These are phyloP conservation scores for Drosophila obscura DNA, from an alignment of 1,140 invertebrate species.

Conservation along the genomic window DNA sequence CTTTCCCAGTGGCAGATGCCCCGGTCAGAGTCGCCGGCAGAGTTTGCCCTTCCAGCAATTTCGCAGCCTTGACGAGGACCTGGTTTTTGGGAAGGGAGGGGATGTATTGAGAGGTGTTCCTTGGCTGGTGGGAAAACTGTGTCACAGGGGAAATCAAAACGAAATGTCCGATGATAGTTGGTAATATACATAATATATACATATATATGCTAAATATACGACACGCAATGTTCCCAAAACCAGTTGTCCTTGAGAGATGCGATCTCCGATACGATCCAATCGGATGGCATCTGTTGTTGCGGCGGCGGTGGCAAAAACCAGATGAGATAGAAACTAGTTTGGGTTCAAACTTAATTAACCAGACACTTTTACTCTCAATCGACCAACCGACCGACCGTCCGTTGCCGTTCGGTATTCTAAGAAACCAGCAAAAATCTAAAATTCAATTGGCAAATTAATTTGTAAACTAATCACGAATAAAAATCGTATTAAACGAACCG, in stretches of 20 bases:
- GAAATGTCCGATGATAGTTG: constrained; percentile 14
- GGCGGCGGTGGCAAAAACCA: constrained; percentile 33
- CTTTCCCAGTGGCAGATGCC: neutral
- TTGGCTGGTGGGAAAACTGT: constrained; percentile 34
- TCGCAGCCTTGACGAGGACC: constrained; percentile 34
- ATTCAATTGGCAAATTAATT: constrained; percentile 55
- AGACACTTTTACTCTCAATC: constrained; percentile 51
- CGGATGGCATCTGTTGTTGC: constrained; percentile 8
- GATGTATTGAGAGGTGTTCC: neutral
- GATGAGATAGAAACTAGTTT: constrained; percentile 51
- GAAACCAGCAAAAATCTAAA: constrained; percentile 35
- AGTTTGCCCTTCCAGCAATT: neutral
- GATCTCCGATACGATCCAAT: constrained; percentile 19
- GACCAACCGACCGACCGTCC: neutral
- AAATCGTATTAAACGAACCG: constrained; percentile 12
- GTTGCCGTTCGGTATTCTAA: constrained; percentile 23
- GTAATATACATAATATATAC: constrained; percentile 61
- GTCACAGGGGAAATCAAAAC: constrained; percentile 30
- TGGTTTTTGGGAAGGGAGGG: no score
- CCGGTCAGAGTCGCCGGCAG: neutral
- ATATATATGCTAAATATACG: constrained; percentile 57
- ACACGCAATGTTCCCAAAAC: constrained; percentile 57
- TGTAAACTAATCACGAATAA: constrained; percentile 45
- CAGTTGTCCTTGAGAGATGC: constrained; percentile 51
- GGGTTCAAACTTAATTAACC: constrained; percentile 41